phyloP scores from a whole-genome alignment of 2,797 vertebrate genomes.

The Parotocinclus haroldoi region DNA sequence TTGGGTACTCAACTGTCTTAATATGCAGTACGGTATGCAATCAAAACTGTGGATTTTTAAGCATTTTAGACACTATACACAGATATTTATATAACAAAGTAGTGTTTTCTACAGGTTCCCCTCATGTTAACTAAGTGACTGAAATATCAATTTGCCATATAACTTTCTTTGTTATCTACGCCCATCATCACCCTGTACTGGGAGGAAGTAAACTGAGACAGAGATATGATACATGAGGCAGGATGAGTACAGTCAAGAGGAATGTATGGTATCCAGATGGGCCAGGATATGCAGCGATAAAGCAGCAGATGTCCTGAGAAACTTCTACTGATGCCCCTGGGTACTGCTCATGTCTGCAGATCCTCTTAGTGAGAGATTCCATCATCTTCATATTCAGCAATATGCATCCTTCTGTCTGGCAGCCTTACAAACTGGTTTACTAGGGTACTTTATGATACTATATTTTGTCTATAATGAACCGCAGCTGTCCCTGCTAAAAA shows the following conservation, averaged over 20 bases:
- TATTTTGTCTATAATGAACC: too few relatives aligned
- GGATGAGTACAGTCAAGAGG: constrained; percentile 7
- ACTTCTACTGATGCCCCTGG: constrained; percentile 37
- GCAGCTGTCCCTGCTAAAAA: too few relatives aligned
- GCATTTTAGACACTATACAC: too few relatives aligned
- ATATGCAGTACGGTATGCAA: too few relatives aligned
- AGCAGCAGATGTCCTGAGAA: constrained; percentile 68
- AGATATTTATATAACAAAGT: neutral
- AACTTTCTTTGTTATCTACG: neutral
- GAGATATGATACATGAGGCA: constrained; percentile 5
- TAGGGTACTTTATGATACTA: too few relatives aligned
- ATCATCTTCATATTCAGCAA: too few relatives aligned
- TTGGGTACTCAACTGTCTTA: too few relatives aligned
- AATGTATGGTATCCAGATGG: constrained; percentile 61
- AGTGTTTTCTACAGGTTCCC: neutral
- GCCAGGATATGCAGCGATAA: constrained; percentile 55
- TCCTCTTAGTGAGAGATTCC: too few relatives aligned
- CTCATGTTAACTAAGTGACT: too few relatives aligned
- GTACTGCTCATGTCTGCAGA: constrained; percentile 18
- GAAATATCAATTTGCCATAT: neutral
- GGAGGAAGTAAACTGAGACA: constrained; percentile 21
- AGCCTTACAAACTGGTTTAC: too few relatives aligned
- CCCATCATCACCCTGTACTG: neutral
- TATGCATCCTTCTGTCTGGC: too few relatives aligned
- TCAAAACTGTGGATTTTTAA: too few relatives aligned